Evolutionary conservation across 30 jellyfish, hydroid and myxozoan species (phyloP).

Genomic region (Aurelia sp.): DNA sequence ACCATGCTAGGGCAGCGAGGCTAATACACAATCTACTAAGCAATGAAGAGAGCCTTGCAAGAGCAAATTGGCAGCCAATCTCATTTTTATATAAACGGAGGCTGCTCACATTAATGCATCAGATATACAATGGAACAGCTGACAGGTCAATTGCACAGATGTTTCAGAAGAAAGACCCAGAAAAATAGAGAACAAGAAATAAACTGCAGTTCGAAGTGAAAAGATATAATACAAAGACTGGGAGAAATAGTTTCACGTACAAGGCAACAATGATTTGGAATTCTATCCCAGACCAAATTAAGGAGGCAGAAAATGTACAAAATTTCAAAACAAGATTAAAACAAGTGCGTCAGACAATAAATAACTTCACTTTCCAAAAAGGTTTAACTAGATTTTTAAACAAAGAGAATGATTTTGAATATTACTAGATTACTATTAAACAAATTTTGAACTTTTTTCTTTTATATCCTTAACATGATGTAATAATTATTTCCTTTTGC

Average conservation of each 20-base stretch:
- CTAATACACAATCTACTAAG: no score
- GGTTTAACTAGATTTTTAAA: background rate
- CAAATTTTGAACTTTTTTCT: no score
- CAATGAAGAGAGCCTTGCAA: background rate
- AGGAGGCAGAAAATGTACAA: slow-evolving; percentile 5
- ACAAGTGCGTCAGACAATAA: background rate
- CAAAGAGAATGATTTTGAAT: slow-evolving; percentile 1
- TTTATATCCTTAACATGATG: no score
- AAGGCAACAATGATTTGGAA: background rate
- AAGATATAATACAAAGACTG: no score
- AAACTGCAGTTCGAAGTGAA: no score
- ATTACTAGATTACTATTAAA: background rate
- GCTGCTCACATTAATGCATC: slow-evolving; percentile 38
- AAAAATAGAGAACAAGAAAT: slow-evolving; percentile 30
- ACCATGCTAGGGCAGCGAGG: no score
- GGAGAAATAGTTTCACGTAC: no score
- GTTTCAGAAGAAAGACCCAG: slow-evolving; percentile 57
- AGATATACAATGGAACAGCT: slow-evolving; percentile 38
- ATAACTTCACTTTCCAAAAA: slow-evolving; percentile 2
- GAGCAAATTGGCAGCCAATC: slow-evolving; percentile 33
- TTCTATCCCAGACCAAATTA: slow-evolving; percentile 24
- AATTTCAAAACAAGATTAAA: background rate
- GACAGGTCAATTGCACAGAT: slow-evolving; percentile 52
- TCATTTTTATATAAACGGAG: slow-evolving; percentile 46
- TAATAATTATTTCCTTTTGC: no score